Percentiles rank a stretch among this genome's conserved stretches.
phyloP scores from a whole-genome alignment of 1,140 invertebrate species.

The Drosophila ironensis region DNA sequence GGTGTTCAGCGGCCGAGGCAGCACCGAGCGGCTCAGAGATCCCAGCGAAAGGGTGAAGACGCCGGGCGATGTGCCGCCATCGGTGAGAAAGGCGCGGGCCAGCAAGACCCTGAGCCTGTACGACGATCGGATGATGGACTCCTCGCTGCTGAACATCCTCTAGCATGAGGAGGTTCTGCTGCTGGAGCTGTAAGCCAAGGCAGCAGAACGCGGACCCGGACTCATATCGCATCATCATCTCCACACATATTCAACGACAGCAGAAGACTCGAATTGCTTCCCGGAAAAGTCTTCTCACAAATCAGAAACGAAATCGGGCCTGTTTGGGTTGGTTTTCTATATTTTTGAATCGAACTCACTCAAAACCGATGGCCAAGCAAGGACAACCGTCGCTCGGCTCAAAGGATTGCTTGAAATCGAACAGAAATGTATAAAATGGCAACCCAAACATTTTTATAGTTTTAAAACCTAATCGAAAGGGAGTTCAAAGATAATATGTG shows the following conservation, averaged over 20 bases:
- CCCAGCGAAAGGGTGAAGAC: slow-evolving; percentile 90
- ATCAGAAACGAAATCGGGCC: neutral
- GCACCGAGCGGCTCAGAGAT: slow-evolving; percentile 87
- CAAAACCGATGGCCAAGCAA: no score
- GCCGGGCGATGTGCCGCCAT: slow-evolving; percentile 90
- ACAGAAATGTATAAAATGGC: neutral
- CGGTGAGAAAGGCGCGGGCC: slow-evolving; percentile 86
- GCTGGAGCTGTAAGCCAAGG: slow-evolving; percentile 76
- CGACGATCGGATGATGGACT: slow-evolving; percentile 92
- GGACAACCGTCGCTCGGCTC: no score
- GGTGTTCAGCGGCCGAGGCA: slow-evolving; percentile 84
- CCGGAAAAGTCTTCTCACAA: slow-evolving; percentile 31
- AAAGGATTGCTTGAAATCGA: slow-evolving; percentile 7
- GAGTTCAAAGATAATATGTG: slow-evolving; percentile 23
- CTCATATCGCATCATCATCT: slow-evolving; percentile 63
- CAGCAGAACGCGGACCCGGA: slow-evolving; percentile 52
- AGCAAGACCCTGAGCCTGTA: slow-evolving; percentile 89
- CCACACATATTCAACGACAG: slow-evolving; percentile 68
- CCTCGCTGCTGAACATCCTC: slow-evolving; percentile 82
- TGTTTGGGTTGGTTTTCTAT: slow-evolving; percentile 1
- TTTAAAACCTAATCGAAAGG: slow-evolving; percentile 26
- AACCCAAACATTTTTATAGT: slow-evolving; percentile 25
- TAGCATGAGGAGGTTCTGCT: slow-evolving; percentile 82
- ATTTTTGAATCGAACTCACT: slow-evolving; percentile 2
- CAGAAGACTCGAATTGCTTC: slow-evolving; percentile 30